Base-by-base conservation (phyloP, 2,888 invertebrate genomes). In the Deilephila elpenor region DNA sequence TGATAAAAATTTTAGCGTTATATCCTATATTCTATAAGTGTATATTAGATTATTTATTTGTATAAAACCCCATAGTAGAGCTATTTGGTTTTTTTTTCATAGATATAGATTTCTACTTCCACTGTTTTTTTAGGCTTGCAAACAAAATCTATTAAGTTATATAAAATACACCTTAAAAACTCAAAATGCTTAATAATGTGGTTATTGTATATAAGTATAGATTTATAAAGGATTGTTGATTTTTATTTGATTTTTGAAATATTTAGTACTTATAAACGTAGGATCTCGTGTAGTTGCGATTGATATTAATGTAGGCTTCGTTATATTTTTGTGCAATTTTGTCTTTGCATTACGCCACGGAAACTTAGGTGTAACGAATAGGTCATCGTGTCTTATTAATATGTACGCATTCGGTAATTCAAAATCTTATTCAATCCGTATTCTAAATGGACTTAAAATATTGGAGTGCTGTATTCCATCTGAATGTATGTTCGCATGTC, bases 221-320 rank as follows among this genome's bases (percentile, higher is more conserved):
- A 44, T 67, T 67, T n/a, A 29, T 29, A 62, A 3, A 32, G 32
- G 7, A 51, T 51, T 67, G 67, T 67, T 67, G 51, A 67, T 67
- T 67, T 51, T 51, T 67, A 67, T 67, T 51, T 67, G 25, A 67
- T 67, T 67, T 44, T 32, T 19, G 20, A 67, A 20, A 67, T 64
- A 37, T 64, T 64, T 67, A 67, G 67, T 67, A 67, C 67, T 67
- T 67, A 67, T 64, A 56, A 56, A n/a, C 5, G 56, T 56, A 64
- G 44, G 67, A 67, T 67, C 51, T 44, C 64, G 44, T 67, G 67
- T 51, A 51, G 5, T 67, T 67, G 44, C 25, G 44, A 44, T 67
- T 64, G 34, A 62, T 62, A 44, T 64, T 44, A 67, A 14, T 67
- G 44, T 51, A 67, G 44, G 51, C 25, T 25, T 44, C 25, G 7